These are phyloP conservation scores for Gymnocephalus cernua DNA, from an alignment of 2,113 vertebrate species.

Conservation along the genomic window DNA sequence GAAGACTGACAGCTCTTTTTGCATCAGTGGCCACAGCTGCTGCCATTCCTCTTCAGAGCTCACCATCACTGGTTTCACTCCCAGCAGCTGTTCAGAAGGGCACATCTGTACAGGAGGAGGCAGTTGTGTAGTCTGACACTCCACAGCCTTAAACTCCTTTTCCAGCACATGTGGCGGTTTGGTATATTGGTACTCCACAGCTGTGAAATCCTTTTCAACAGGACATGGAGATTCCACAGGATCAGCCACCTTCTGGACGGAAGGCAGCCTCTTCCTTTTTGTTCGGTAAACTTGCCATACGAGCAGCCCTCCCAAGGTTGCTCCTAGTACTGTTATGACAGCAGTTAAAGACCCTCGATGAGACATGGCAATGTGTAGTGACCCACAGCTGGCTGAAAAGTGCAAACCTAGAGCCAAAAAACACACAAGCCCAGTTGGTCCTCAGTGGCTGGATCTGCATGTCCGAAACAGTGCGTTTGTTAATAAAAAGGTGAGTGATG, in stretches of 20 bases:
- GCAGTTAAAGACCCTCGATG: conserved; percentile 85
- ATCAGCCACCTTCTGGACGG: conserved; percentile 44
- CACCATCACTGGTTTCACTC: conserved; percentile 86
- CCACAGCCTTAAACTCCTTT: conserved; percentile 17
- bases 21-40: conserved; percentile 86
- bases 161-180: neutral
- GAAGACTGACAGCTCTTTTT: conserved; percentile 85
- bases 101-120: conserved; percentile 62
- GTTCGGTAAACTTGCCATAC: conserved; percentile 86
- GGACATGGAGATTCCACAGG: conserved; percentile 23
- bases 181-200: conserved; percentile 7
- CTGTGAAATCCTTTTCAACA: neutral
- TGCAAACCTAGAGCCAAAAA: conserved; percentile 36
- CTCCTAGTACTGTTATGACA: conserved; percentile 88
- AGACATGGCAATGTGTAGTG: conserved; percentile 83
- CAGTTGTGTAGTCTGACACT: conserved; percentile 37
- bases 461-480: neutral
- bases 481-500: fast-evolving
- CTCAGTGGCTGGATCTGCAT: neutral
- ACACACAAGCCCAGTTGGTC: neutral
- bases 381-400: conserved; percentile 6
- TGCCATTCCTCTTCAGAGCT: conserved; percentile 90
- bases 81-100: conserved; percentile 82
- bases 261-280: conserved; percentile 72
- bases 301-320: conserved; percentile 88